Percentiles rank a stretch among this genome's conserved stretches.
phyloP scores from a whole-genome alignment of 2,113 vertebrate genomes.

The Chaetorhynchus papuensis region DNA sequence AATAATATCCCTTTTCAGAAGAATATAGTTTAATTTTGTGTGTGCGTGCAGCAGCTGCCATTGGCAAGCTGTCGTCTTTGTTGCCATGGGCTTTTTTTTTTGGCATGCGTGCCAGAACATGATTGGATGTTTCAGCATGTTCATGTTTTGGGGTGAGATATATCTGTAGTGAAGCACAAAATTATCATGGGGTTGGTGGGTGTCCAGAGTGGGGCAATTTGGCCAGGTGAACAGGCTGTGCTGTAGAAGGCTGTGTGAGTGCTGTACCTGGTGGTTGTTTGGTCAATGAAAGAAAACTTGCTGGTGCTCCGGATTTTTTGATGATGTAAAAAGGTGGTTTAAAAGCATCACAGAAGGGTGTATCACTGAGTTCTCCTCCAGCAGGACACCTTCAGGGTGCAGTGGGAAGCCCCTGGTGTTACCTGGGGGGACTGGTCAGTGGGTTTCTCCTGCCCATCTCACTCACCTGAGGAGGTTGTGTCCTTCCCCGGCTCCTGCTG shows the following conservation, averaged over 20 bases:
- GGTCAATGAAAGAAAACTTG: background rate
- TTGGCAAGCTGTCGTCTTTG: constrained; percentile 69
- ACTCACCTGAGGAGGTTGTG: background rate
- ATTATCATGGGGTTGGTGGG: background rate
- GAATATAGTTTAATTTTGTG: constrained; percentile 63
- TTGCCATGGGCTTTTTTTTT: constrained; percentile 68
- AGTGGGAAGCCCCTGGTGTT: background rate
- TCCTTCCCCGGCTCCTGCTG: background rate
- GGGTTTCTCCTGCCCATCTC: background rate
- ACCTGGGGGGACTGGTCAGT: rapidly evolving
- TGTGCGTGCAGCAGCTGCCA: constrained; percentile 67
- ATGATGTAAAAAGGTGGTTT: background rate
- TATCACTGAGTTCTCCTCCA: background rate
- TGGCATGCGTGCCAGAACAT: constrained; percentile 64
- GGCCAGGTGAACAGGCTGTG: background rate
- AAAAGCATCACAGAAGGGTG: background rate
- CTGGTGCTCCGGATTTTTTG: background rate
- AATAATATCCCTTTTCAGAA: constrained; percentile 62
- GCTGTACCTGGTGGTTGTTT: background rate
- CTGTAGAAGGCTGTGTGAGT: rapidly evolving
- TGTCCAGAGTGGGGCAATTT: background rate
- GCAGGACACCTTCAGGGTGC: background rate
- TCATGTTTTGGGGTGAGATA: constrained; percentile 49
- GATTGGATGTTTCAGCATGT: constrained; percentile 52
- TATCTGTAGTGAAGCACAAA: constrained; percentile 31